Conservation (phyloP, 2,113 vertebrate species). For the Heterotis niloticus region DNA sequence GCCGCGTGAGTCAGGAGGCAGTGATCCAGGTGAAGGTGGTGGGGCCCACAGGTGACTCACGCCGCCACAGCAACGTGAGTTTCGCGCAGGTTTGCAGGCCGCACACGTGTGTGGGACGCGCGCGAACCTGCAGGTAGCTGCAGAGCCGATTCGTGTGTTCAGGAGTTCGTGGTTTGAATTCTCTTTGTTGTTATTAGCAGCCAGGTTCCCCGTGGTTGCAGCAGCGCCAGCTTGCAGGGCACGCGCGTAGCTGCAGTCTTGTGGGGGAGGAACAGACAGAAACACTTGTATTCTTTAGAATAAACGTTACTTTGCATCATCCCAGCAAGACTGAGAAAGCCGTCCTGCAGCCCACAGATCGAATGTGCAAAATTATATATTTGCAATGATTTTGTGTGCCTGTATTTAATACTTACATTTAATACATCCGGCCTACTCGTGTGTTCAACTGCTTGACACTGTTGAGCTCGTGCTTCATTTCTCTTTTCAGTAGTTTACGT, state of each 20-base stretch:
- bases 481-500: no score
- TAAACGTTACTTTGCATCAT: no score
- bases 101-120: background rate
- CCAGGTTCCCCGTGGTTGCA: background rate
- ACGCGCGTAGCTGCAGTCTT: background rate
- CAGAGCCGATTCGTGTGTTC: background rate
- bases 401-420: no score
- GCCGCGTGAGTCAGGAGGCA: background rate
- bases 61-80: background rate
- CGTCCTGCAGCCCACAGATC: no score
- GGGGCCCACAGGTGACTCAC: background rate
- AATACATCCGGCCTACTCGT: no score
- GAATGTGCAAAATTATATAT: no score
- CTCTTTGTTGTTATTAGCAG: background rate
- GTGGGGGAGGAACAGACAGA: no score
- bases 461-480: no score
- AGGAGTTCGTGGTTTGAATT: background rate
- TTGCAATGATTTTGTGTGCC: no score
- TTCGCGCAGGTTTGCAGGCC: background rate
- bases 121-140: background rate
- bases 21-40: slow-evolving; percentile 3
- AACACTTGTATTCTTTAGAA: no score
- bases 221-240: background rate
- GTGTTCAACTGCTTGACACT: no score
- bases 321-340: no score